These are phyloP conservation scores for Hofmannophila pseudospretella DNA, from an alignment of 2,888 invertebrate genomes.

Conservation along the genomic window DNA sequence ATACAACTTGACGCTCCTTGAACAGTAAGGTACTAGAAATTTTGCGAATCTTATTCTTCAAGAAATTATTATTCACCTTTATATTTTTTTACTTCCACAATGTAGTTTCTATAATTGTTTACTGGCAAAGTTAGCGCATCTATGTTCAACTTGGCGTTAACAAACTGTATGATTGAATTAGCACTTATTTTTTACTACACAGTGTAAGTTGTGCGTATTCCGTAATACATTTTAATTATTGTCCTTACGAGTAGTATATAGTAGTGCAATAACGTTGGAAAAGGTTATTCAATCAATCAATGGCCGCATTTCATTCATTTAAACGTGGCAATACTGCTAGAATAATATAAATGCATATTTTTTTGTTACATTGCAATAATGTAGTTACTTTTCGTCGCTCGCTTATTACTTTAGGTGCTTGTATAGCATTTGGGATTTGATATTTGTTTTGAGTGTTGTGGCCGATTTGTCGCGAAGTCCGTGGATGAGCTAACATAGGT, in stretches of 20 bases:
- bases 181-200: not conserved
- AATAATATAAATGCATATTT: not conserved
- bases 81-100: no score
- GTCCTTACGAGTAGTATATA: not conserved
- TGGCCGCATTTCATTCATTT: not conserved
- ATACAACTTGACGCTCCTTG: no score
- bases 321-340: not conserved
- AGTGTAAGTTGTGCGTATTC: not conserved
- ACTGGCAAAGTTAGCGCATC: not conserved
- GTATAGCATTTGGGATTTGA: conserved; percentile 36
- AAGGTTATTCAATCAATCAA: not conserved
- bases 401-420: conserved; percentile 39
- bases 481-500: conserved; percentile 49
- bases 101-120: no score
- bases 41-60: not conserved
- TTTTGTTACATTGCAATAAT: not conserved
- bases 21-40: no score
- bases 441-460: conserved; percentile 46
- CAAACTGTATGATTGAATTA: conserved; percentile 2
- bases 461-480: conserved; percentile 63
- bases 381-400: not conserved
- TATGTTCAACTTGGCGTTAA: conserved; percentile 7
- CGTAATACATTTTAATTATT: not conserved
- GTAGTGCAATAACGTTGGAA: conserved; percentile 1
- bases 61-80: not conserved